Conservation (phyloP, 2,888 invertebrate genomes). For the Pantelozetes paolii region DNA sequence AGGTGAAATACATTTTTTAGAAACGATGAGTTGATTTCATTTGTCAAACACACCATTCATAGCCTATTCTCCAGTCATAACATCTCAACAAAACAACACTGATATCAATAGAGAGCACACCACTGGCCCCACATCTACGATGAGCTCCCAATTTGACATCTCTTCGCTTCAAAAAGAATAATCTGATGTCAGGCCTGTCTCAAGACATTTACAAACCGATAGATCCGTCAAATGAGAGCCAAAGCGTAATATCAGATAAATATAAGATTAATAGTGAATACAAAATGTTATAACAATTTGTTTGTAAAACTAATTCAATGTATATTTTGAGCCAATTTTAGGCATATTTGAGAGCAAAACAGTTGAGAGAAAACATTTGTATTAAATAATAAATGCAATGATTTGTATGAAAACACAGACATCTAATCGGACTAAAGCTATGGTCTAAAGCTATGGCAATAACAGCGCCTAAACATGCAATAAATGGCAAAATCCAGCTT, state of each 20-base stretch:
- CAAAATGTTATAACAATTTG: neutral
- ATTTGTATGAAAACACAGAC: neutral
- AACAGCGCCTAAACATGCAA: conserved; percentile 8
- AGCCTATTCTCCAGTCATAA: neutral
- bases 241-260: neutral
- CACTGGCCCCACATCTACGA: neutral
- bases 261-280: conserved; percentile 8
- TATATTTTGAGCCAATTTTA: too few relatives aligned
- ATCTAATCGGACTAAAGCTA: neutral
- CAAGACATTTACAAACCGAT: neutral
- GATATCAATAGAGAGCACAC: conserved; percentile 6
- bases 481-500: conserved; percentile 35
- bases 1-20: neutral
- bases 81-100: neutral
- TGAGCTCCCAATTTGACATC: neutral
- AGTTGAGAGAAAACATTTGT: neutral
- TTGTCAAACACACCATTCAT: conserved; percentile 18
- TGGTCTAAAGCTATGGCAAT: conserved; percentile 16
- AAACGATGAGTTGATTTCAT: conserved; percentile 20
- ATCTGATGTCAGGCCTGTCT: neutral
- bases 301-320: neutral
- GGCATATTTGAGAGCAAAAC: too few relatives aligned
- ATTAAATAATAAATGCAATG: neutral
- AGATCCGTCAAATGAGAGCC: neutral
- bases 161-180: neutral